Percentiles rank a stretch among this genome's conserved stretches.
phyloP scores from a whole-genome alignment of 1,140 invertebrate genomes.

The Platorchestia sp. region DNA sequence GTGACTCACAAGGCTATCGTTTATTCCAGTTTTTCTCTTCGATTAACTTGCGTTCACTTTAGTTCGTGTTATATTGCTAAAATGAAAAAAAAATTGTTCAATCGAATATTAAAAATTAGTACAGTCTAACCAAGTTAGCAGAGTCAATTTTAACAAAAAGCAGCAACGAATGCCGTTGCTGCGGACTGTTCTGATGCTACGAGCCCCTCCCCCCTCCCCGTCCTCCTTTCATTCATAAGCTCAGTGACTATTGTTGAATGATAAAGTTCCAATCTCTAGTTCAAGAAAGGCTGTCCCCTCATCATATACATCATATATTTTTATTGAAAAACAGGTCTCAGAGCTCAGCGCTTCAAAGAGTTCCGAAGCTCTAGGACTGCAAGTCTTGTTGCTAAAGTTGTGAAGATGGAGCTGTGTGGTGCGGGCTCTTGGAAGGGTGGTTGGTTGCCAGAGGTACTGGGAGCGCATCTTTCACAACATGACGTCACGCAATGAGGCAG shows the following conservation, averaged over 20 bases:
- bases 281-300: neutral
- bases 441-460: slow-evolving; percentile 36
- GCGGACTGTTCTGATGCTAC: neutral
- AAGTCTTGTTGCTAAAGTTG: neutral
- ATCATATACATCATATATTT: neutral
- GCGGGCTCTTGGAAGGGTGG: neutral
- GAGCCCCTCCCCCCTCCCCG: neutral
- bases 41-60: neutral
- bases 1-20: neutral
- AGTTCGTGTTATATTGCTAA: neutral
- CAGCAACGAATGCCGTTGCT: neutral
- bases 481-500: neutral
- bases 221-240: slow-evolving; percentile 46
- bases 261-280: neutral
- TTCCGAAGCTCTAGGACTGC: neutral
- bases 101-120: neutral
- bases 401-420: slow-evolving; percentile 38
- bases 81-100: neutral
- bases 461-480: slow-evolving; percentile 22
- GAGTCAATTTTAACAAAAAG: neutral
- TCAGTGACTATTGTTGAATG: slow-evolving; percentile 14
- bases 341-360: neutral
- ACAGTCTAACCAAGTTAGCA: neutral
- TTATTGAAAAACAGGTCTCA: neutral
- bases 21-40: neutral